A percentile compares a stretch with the other conserved stretches of the same genome.
Evolutionary conservation across 2,797 vertebrate genomes (phyloP).

Genomic region (Lithobates pipiens): DNA sequence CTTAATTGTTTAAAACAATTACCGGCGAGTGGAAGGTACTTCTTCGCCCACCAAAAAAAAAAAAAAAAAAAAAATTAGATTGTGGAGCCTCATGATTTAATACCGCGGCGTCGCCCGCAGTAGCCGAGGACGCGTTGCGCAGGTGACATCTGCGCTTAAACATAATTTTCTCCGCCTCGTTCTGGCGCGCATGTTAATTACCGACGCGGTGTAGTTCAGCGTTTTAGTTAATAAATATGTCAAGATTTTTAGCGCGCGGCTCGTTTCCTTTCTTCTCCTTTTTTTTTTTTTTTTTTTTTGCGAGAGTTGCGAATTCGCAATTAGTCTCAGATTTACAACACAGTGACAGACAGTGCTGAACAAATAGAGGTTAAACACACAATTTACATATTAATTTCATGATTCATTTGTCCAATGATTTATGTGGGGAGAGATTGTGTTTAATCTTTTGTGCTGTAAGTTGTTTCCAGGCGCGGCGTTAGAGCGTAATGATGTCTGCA

Average conservation of each 20-base stretch:
- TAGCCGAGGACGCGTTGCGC: conserved; percentile 76
- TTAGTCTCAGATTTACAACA: conserved; percentile 91
- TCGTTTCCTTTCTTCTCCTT: conserved; percentile 73
- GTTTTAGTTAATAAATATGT: conserved; percentile 90
- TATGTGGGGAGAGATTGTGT: conserved; percentile 89
- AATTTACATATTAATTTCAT: conserved; percentile 97
- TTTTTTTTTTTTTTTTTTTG: conserved; percentile 71
- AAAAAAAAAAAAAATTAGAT: conserved; percentile 72
- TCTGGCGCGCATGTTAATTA: conserved; percentile 85
- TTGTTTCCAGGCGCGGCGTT: conserved; percentile 80
- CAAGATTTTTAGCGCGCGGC: conserved; percentile 83
- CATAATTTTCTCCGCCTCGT: conserved; percentile 77
- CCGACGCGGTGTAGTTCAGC: conserved; percentile 85
- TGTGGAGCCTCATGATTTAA: conserved; percentile 58
- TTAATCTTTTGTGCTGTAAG: conserved; percentile 82
- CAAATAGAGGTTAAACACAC: conserved; percentile 94
- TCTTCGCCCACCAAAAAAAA: conserved; percentile 70
- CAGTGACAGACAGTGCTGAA: conserved; percentile 88
- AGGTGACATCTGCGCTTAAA: conserved; percentile 83
- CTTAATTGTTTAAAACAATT: conserved; percentile 72
- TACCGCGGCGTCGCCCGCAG: conserved; percentile 65
- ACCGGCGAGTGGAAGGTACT: conserved; percentile 76
- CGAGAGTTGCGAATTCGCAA: conserved; percentile 86
- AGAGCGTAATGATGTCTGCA: conserved; percentile 73
- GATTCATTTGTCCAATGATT: conserved; percentile 94